Conservation (phyloP, 2,113 vertebrate species). For the Phyllostomus hastatus region DNA sequence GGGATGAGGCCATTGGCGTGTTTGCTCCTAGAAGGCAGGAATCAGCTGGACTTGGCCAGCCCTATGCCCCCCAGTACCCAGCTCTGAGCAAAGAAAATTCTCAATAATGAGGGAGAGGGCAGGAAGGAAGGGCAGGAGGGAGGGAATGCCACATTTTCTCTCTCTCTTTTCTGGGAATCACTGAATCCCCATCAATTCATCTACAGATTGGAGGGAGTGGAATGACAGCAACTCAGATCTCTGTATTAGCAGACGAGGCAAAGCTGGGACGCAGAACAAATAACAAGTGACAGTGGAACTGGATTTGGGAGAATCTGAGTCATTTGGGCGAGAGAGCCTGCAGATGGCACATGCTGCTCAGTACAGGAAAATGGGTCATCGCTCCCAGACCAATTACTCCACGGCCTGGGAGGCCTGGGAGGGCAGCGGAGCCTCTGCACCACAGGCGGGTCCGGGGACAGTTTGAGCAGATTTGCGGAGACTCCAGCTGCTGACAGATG, state of each 20-base stretch:
- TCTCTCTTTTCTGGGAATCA: neutral
- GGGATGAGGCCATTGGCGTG: neutral
- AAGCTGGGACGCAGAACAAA: constrained; percentile 66
- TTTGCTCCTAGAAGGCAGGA: neutral
- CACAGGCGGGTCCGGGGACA: neutral
- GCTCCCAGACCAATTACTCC: neutral
- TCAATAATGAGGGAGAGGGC: neutral
- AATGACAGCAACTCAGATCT: constrained; percentile 56
- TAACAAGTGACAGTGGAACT: constrained; percentile 66
- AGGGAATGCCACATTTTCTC: neutral
- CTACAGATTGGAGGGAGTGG: neutral
- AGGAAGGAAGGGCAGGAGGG: neutral
- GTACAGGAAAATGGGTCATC: constrained; percentile 60
- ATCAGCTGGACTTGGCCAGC: neutral
- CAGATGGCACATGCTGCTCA: constrained; percentile 73
- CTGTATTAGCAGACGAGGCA: constrained; percentile 52
- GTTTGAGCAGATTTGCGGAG: neutral
- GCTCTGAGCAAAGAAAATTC: neutral
- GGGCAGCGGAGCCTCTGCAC: constrained; percentile 28
- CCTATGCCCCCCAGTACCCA: neutral
- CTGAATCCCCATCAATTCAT: neutral
- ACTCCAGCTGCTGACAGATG: neutral
- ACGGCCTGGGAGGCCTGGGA: constrained; percentile 43
- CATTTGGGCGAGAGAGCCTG: constrained; percentile 70
- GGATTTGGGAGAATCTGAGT: constrained; percentile 68